Evolutionary conservation across 2,113 vertebrate species (phyloP).

Genomic region (Uria lomvia): DNA sequence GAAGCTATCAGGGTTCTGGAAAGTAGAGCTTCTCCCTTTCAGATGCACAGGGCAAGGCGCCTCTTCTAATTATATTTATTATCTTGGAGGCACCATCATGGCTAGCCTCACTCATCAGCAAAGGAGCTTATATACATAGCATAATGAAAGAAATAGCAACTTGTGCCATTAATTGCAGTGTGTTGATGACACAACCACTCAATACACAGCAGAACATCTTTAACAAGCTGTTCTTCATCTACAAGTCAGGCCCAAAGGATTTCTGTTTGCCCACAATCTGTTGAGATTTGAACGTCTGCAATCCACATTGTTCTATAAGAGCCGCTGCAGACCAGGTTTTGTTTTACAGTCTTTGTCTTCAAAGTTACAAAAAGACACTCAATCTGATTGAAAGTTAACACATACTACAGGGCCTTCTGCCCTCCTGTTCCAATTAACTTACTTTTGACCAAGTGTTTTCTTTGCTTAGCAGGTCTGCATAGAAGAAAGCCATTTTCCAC

Average conservation of each 20-base stretch:
- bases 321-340: not conserved
- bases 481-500: constrained; percentile 99
- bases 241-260: not conserved
- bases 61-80: not conserved
- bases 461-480: constrained; percentile 94
- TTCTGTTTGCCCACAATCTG: not conserved
- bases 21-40: not conserved
- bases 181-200: not conserved
- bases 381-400: not conserved
- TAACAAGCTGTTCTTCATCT: not conserved
- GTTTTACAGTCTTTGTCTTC: not conserved
- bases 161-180: not conserved
- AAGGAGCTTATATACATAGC: not conserved
- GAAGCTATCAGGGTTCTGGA: not conserved
- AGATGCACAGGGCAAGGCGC: rapidly evolving
- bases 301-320: not conserved
- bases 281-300: not conserved
- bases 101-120: not conserved
- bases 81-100: not conserved
- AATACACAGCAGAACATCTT: not conserved
- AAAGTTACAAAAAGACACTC: not conserved
- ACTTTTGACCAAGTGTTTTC: constrained; percentile 98
- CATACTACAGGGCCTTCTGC: not conserved
- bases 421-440: not conserved
- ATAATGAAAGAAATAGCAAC: not conserved